Base-by-base conservation (phyloP, 2,113 vertebrate genomes). In the Ictidomys tridecemlineatus region DNA sequence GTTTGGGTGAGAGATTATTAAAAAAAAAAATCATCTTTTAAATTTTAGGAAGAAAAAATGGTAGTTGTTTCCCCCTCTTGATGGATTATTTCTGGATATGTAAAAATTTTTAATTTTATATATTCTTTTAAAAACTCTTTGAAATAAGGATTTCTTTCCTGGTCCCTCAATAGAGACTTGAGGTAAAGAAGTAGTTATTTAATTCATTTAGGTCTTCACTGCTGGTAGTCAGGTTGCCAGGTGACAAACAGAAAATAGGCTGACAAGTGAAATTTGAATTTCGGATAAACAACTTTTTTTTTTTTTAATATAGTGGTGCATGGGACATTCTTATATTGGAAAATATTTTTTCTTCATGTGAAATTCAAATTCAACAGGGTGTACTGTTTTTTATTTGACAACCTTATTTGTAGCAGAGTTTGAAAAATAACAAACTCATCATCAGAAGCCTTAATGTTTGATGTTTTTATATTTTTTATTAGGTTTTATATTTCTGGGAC, bases 301-400 rank as follows among this genome's bases (percentile, higher is more conserved):
- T 92, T 83, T 84, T 78, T 51, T 13, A 61, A 5, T 86, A 37
- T 48, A 76, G 26, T 90, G 72, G n/a, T 78, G 12, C 26, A 10
- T 89, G 78, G 37, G 10, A 61, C 48, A 67, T 51, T 73, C 16
- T 90, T 96, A 67, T 34, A 84, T 37, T 79, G n/a, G 91, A 88
- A 94, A 82, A 34, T 80, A 70, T 28, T 26, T 80, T 24, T 73
- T 94, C 18, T 93, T 91, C 26, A 32, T 65, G 89, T 79, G 65
- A 90, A 85, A 95, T 74, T 92, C 16, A 93, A 61, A 69, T 83
- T 77, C 32, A 78, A 45, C n/a, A 77, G 48, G 34, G 16, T 34
- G 4, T 82, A n/a, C 16, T 74, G 61, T 9, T 77, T 69, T 58
- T 53, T 2, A 65, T 85, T 12, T n/a, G 48, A 70, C 61, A 95